These are phyloP conservation scores for Zaprionus capensis DNA, from an alignment of 1,140 invertebrate genomes.

Conservation along the genomic window DNA sequence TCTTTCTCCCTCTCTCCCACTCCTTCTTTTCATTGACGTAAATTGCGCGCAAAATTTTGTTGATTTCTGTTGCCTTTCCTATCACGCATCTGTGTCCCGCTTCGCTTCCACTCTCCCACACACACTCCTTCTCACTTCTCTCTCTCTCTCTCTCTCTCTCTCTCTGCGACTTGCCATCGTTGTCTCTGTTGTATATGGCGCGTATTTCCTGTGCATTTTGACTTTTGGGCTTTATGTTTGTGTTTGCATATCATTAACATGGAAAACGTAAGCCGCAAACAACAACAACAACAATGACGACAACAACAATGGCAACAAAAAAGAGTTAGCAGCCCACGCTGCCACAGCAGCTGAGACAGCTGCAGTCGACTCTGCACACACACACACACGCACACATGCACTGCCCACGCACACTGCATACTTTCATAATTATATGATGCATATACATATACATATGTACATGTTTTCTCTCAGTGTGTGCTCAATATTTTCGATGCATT, in stretches of 20 bases:
- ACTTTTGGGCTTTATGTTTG: constrained; percentile 54
- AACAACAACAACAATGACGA: constrained; percentile 2
- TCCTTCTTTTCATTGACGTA: constrained; percentile 71
- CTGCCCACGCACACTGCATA: constrained; percentile 63
- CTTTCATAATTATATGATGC: constrained; percentile 75
- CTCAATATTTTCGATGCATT: constrained; percentile 70
- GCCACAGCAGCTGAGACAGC: constrained; percentile 40
- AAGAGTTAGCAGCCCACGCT: constrained; percentile 70
- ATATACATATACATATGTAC: constrained; percentile 6
- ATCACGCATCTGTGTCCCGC: constrained; percentile 8
- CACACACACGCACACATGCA: background rate
- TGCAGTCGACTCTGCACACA: constrained; percentile 9
- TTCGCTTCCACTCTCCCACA: constrained; percentile 2
- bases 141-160: constrained; percentile 12
- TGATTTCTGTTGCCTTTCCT: constrained; percentile 65
- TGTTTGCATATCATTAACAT: constrained; percentile 80
- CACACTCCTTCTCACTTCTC: constrained; percentile 23
- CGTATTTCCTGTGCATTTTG: constrained; percentile 71
- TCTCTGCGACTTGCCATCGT: background rate
- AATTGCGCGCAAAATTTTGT: constrained; percentile 76
- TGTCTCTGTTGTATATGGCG: constrained; percentile 60
- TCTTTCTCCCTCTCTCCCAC: background rate
- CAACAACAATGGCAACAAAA: constrained; percentile 39
- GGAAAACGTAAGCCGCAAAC: constrained; percentile 61
- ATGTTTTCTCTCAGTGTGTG: constrained; percentile 39